Evolutionary conservation across 64 coral and sea anemone genomes (phyloP), one percentile per base, ranked within the genome.

Genomic region (Dendrophyllia cribrosa): DNA sequence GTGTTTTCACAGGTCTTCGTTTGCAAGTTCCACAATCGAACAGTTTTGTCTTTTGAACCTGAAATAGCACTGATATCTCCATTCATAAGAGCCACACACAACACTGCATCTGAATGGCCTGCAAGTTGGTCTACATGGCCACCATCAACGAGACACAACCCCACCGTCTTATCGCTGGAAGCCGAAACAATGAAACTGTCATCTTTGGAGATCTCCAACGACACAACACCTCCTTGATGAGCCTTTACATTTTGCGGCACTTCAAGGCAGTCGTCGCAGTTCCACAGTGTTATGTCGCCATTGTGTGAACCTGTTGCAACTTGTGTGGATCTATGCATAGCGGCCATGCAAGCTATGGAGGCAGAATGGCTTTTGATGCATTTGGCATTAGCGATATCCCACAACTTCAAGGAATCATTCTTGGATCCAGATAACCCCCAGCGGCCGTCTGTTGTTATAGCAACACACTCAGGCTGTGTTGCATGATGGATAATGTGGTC

Each of bases 401-500:
- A 96, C 25, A 96, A 44, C 79, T 96, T 96, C 8, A 96, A 79
- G 14, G 77, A n/a, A n/a, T 96, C 95, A 43, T 77, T 90, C 77
- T 93, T 96, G 17, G 95, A 86, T 21, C 95, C 95, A 72, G 95
- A 93, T 6, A 96, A 14, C 4, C 86, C 95, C 95, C 91, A 93
- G 16, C 78, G 65, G 3, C 95, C 95, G 68, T 70, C 78, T n/a
- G 86, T 67, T 90, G 91, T 90, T 72, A 96, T 93, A 66, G 92
- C 86, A 76, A 96, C 95, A 65, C 91, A 96, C 46, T 93, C 86
- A 50, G 95, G 95, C 53, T 93, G 95, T 3, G 85, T 87, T 34
- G 60, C 23, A 72, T 93, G 95, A 47, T 96, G 95, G 59, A 93
- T 93, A 51, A 96, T 76, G 87, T 90, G 95, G 79, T 96, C 95